Conservation (phyloP, 30 jellyfish, hydroid and myxozoan species). For the Catostylus mosaicus region DNA sequence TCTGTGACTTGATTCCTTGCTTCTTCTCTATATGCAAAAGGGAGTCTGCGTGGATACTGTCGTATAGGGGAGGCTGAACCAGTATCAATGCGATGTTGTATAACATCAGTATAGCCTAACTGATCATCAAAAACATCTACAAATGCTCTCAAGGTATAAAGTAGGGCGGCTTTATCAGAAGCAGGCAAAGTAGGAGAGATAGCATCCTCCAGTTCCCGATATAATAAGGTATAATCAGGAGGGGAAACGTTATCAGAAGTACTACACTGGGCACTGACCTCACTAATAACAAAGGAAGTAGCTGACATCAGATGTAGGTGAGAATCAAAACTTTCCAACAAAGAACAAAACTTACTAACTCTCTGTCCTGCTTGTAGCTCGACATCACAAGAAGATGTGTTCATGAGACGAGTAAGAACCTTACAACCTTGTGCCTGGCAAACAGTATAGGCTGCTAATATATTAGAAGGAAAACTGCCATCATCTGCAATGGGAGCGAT, state of each 20-base stretch:
- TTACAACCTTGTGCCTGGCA: conserved; percentile 17
- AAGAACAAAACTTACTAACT: conserved; percentile 22
- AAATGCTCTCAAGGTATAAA: neutral
- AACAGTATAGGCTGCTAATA: conserved; percentile 33
- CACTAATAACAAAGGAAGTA: neutral
- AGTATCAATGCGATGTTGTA: conserved; percentile 42
- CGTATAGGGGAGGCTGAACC: too few relatives aligned
- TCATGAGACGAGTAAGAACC: conserved; percentile 26
- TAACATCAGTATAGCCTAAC: conserved; percentile 49
- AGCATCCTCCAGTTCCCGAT: conserved; percentile 10
- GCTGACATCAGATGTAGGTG: too few relatives aligned
- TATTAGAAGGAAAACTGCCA: neutral
- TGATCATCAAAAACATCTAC: conserved; percentile 39
- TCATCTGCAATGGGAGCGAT: neutral
- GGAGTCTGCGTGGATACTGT: conserved; percentile 58
- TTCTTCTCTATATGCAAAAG: conserved; percentile 55
- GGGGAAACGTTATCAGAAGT: neutral
- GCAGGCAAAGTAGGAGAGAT: neutral
- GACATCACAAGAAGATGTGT: conserved; percentile 15
- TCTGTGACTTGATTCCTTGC: conserved; percentile 21
- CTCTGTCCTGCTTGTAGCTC: conserved; percentile 36
- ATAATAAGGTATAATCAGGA: too few relatives aligned
- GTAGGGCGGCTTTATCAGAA: neutral
- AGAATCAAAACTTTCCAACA: conserved; percentile 11
- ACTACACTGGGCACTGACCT: neutral